phyloP scores from a whole-genome alignment of 2,797 vertebrate genomes.

The Sylvia borin region DNA sequence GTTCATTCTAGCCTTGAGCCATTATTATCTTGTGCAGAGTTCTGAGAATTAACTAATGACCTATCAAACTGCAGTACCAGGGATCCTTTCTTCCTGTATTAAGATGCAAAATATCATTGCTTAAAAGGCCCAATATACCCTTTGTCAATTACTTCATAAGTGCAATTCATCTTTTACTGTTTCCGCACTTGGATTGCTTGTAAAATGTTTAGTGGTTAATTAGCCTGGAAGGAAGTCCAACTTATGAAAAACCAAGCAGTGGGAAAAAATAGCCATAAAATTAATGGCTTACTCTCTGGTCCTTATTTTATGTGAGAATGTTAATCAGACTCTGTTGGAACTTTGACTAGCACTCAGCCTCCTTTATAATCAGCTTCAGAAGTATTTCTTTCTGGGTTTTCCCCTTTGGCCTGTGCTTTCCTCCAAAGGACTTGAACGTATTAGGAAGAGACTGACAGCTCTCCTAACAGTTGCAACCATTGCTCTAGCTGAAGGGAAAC shows the following conservation, averaged over 20 bases:
- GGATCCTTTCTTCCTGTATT: constrained; percentile 65
- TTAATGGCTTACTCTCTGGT: constrained; percentile 64
- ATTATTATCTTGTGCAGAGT: constrained; percentile 55
- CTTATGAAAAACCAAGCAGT: constrained; percentile 60
- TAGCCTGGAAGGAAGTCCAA: constrained; percentile 76
- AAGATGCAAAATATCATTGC: constrained; percentile 57
- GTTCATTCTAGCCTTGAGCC: constrained; percentile 57
- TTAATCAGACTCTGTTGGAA: constrained; percentile 61
- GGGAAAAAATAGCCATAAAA: constrained; percentile 63
- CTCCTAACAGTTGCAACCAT: constrained; percentile 2
- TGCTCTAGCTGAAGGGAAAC: constrained; percentile 22
- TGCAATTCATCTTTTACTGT: constrained; percentile 73
- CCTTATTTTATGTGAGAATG: constrained; percentile 55
- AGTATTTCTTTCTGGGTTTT: constrained; percentile 30
- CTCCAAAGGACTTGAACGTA: constrained; percentile 35
- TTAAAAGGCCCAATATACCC: constrained; percentile 63
- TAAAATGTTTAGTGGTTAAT: constrained; percentile 80
- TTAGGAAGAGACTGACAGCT: constrained; percentile 58
- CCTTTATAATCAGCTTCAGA: constrained; percentile 39
- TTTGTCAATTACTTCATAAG: constrained; percentile 74
- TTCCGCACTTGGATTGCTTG: constrained; percentile 70
- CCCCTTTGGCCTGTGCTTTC: constrained; percentile 33
- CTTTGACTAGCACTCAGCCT: constrained; percentile 39
- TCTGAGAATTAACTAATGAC: constrained; percentile 72
- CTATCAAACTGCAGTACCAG: constrained; percentile 67